These are phyloP conservation scores for Sympetrum striolatum DNA, from an alignment of 2,888 invertebrate genomes.

Conservation along the genomic window DNA sequence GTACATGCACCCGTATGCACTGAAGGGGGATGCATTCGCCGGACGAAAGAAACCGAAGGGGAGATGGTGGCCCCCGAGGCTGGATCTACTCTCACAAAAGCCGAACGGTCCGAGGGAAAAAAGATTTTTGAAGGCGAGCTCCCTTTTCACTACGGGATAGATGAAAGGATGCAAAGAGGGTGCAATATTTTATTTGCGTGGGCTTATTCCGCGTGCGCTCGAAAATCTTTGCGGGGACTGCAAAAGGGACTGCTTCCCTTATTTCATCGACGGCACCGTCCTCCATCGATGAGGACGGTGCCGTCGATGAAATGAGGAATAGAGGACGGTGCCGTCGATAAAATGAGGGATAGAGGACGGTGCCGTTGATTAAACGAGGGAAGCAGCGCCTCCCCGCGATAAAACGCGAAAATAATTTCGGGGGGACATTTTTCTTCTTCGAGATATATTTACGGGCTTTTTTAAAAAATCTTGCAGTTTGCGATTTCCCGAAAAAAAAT, in stretches of 20 bases:
- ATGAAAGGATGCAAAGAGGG: too few relatives aligned
- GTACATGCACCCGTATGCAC: too few relatives aligned
- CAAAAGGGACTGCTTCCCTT: too few relatives aligned
- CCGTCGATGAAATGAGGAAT: too few relatives aligned
- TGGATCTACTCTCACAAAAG: constrained; percentile 11
- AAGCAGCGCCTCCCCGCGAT: background rate
- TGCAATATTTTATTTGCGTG: too few relatives aligned
- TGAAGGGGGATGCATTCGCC: too few relatives aligned
- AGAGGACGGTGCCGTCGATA: too few relatives aligned
- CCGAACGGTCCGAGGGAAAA: constrained; percentile 11
- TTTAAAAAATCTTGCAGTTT: background rate
- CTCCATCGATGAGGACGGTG: too few relatives aligned
- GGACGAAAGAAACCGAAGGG: background rate
- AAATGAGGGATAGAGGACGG: too few relatives aligned
- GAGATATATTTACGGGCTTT: background rate
- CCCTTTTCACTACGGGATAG: background rate
- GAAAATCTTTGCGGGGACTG: too few relatives aligned
- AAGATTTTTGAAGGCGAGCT: background rate
- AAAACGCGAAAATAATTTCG: background rate
- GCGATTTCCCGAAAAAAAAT: background rate
- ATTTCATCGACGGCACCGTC: too few relatives aligned
- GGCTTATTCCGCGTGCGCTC: too few relatives aligned
- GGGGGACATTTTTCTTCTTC: background rate
- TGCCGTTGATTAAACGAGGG: background rate
- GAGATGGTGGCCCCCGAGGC: background rate